Evolutionary conservation across 92 coral and sea anemone species (phyloP), one percentile per base, ranked within the genome.

Genomic region (Phenganax stokvisi): DNA sequence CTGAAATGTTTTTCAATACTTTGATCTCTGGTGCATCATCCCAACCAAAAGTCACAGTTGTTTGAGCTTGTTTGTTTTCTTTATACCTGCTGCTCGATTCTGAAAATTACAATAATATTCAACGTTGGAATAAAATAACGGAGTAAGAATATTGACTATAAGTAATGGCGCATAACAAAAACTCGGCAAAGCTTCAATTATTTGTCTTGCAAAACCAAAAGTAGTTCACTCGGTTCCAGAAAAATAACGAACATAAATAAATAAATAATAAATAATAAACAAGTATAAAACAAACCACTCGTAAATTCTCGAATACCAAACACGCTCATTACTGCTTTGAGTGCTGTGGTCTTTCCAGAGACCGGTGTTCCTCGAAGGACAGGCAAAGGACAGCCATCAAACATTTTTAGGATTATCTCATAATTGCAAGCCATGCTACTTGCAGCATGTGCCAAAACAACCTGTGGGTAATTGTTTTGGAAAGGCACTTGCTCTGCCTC

Each of bases 291-390:
- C 65, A 1, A 13, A 59, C 65, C 47, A 37, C 3, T 37, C 5
- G 47, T 2, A 59, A 59, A 59, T 1, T 59, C n/a, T 59, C 3
- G 16, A 59, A 59, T 1, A 25, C 65, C 65, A 59, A 59, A 6
- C n/a, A 7, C 6, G 65, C 65, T 84, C 0, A 87, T 30, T 11
- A 74, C 81, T 15, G 90, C 81, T 57, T 71, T 87, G 0, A 87
- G 27, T 6, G 87, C 82, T 51, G 90, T 84, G 37, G 87, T 84
- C 73, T 84, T 87, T 12, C 87, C 87, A 11, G 87, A 87, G 0
- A 87, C 90, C 8, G 85, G 87, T 3, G 71, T 72, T 10, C 85
- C 90, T 74, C 79, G 74, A 2, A 87, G 17, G 9, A 87, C 76
- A 15, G 87, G 83, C 2, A 57, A 72, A 15, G 87, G 56, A 75